These are phyloP conservation scores for Xerus rutilus DNA, from an alignment of 2,797 vertebrate genomes.

Conservation along the genomic window DNA sequence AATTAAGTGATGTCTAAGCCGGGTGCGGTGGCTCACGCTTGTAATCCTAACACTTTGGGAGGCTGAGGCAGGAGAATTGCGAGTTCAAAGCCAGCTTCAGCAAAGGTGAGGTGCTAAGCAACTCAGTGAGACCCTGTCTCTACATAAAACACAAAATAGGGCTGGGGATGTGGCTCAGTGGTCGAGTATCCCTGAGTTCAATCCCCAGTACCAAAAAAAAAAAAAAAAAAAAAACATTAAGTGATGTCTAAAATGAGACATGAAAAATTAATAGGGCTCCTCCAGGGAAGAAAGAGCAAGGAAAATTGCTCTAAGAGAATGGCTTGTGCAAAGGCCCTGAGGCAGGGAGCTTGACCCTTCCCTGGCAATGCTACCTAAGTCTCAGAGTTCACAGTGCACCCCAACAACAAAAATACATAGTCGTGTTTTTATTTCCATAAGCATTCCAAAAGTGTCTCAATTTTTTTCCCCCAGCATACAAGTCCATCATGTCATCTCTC, in stretches of 20 bases:
- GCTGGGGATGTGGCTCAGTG: too few relatives aligned
- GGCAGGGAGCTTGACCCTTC: not conserved
- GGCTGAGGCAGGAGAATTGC: too few relatives aligned
- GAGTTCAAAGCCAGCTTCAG: too few relatives aligned
- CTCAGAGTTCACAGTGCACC: not conserved
- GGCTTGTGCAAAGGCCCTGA: slow-evolving; percentile 47
- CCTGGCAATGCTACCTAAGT: not conserved
- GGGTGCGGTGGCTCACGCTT: too few relatives aligned
- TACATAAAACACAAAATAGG: too few relatives aligned
- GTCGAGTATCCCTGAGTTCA: too few relatives aligned
- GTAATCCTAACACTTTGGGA: too few relatives aligned
- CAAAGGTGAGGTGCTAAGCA: too few relatives aligned
- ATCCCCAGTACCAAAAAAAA: too few relatives aligned
- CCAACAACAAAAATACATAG: not conserved
- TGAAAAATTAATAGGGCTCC: not conserved
- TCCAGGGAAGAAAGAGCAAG: not conserved
- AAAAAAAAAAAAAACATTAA: not conserved
- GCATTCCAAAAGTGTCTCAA: not conserved
- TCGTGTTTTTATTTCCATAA: not conserved
- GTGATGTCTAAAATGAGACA: not conserved
- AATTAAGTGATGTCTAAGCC: not conserved
- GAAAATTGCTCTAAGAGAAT: not conserved
- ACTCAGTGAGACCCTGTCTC: too few relatives aligned
- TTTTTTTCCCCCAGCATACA: not conserved
- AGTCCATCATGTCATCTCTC: not conserved